These are phyloP conservation scores for Stegana nigrithorax DNA, from an alignment of 2,888 invertebrate genomes.

Conservation along the genomic window DNA sequence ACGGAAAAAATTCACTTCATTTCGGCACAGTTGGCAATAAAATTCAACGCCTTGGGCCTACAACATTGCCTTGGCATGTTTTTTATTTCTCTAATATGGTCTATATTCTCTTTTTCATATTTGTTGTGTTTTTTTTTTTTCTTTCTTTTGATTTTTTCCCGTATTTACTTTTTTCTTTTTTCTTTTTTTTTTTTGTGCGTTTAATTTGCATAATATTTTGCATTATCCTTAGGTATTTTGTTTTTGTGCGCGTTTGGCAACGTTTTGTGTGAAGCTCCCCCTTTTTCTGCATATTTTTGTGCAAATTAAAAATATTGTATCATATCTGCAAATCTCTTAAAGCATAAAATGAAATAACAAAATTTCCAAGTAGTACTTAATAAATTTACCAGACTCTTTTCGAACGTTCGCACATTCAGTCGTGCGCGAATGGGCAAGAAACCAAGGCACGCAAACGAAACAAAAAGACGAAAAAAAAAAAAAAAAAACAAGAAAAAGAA, in stretches of 20 bases:
- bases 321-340: conserved; percentile 49
- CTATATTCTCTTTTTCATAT: too few relatives aligned
- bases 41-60: too few relatives aligned
- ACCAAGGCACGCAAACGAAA: conserved; percentile 30
- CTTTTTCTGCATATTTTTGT: not conserved
- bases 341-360: conserved; percentile 50
- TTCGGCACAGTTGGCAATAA: too few relatives aligned
- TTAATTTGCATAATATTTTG: conserved; percentile 13
- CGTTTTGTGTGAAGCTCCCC: conserved; percentile 18
- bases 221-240: conserved; percentile 11
- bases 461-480: conserved; percentile 27
- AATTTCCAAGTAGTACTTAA: conserved; percentile 34
- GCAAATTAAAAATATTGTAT: conserved; percentile 53
- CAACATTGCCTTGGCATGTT: too few relatives aligned
- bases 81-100: too few relatives aligned
- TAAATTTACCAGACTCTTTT: conserved; percentile 52
- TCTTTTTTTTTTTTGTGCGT: not conserved
- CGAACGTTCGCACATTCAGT: conserved; percentile 14
- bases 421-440: not conserved
- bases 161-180: not conserved
- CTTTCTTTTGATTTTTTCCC: conserved; percentile 36
- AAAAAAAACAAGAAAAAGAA: conserved; percentile 9
- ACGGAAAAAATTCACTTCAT: too few relatives aligned
- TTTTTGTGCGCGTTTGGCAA: conserved; percentile 24
- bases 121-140: conserved; percentile 15